A percentile compares a stretch with the other conserved stretches of the same genome.
phyloP scores from a whole-genome alignment of 2,888 invertebrate species.

The Noctua fimbriata region DNA sequence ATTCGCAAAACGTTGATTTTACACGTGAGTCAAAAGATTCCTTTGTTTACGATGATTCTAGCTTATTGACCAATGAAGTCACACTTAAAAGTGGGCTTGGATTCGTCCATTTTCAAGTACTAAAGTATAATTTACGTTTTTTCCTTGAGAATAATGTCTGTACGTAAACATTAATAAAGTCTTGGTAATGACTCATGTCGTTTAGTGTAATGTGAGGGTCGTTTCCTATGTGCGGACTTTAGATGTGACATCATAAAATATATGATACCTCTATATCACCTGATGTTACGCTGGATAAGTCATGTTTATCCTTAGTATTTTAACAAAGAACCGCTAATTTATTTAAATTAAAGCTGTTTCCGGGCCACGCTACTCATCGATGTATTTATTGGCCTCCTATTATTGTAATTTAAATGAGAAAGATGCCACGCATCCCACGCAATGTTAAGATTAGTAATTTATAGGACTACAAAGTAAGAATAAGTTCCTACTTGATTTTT shows the following conservation, averaged over 20 bases:
- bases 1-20: conserved; percentile 30
- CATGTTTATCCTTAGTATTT: conserved; percentile 21
- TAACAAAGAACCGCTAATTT: conserved; percentile 45
- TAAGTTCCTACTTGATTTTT: conserved; percentile 15
- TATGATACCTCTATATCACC: conserved; percentile 35
- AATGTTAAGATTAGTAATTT: conserved; percentile 42
- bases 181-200: conserved; percentile 59
- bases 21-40: conserved; percentile 32
- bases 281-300: conserved; percentile 50
- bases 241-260: conserved; percentile 60
- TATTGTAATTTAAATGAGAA: conserved; percentile 45
- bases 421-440: conserved; percentile 50
- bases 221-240: conserved; percentile 43
- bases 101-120: conserved; percentile 23
- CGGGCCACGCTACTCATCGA: conserved; percentile 45
- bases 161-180: conserved; percentile 44
- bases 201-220: conserved; percentile 49
- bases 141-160: conserved; percentile 32
- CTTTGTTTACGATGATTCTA: conserved; percentile 45
- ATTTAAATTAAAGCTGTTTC: conserved; percentile 46
- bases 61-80: conserved; percentile 58
- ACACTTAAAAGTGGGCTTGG: conserved; percentile 44
- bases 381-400: conserved; percentile 50
- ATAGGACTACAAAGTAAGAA: conserved; percentile 41
- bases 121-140: conserved; percentile 43